Conservation (phyloP, 1,140 invertebrate genomes). For the Ceratosolen fusciceps region DNA sequence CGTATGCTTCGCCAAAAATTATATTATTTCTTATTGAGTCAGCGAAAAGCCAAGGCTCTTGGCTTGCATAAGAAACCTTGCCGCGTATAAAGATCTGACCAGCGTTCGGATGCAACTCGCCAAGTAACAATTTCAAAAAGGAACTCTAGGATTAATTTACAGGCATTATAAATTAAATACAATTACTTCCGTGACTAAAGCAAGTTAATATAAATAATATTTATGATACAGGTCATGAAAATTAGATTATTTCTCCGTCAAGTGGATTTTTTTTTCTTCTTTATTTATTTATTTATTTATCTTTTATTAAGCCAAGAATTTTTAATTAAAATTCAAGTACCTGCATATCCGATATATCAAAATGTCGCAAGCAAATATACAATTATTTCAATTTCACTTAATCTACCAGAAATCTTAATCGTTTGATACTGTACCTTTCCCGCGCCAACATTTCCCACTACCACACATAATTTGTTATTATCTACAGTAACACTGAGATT, state of each 20-base stretch:
- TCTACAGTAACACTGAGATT: conserved; percentile 77
- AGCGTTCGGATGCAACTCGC: conserved; percentile 77
- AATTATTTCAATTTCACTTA: background rate
- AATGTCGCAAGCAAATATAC: too few relatives aligned
- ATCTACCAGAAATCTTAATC: background rate
- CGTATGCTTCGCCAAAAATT: conserved; percentile 73
- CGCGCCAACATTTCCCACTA: conserved; percentile 86
- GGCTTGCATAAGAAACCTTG: conserved; percentile 79
- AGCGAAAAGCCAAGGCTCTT: conserved; percentile 79
- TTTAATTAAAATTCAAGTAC: background rate
- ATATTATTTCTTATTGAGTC: conserved; percentile 60
- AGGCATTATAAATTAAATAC: too few relatives aligned
- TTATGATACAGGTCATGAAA: conserved; percentile 47
- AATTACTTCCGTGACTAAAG: too few relatives aligned
- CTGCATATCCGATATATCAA: too few relatives aligned
- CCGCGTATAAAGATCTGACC: conserved; percentile 78
- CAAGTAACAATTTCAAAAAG: conserved; percentile 80
- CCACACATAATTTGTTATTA: conserved; percentile 78
- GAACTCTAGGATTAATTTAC: conserved; percentile 80
- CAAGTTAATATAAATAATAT: too few relatives aligned
- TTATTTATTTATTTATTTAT: too few relatives aligned
- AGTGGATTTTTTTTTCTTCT: too few relatives aligned
- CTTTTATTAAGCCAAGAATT: too few relatives aligned
- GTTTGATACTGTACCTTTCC: conserved; percentile 78
- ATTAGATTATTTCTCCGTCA: conserved; percentile 20